Evolutionary conservation across 2,113 vertebrate species (phyloP), one percentile per base, ranked within the genome.

Genomic region (Damaliscus lunatus): DNA sequence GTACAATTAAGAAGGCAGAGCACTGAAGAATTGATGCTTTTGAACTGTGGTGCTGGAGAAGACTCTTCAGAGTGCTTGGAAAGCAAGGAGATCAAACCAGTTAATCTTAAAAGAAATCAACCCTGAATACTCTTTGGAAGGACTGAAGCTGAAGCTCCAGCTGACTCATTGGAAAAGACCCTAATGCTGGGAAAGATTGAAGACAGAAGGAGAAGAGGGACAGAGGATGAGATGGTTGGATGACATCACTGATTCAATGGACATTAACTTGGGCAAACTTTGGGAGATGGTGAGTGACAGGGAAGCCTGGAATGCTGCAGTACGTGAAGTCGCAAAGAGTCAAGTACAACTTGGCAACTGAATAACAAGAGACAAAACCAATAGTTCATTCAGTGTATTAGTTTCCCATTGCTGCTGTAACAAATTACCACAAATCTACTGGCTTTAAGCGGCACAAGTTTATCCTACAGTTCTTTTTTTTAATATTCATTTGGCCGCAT

Each of bases 301-400:
- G 33, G 62, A 64, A 64, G 33, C 16, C 7, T 64, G 33, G 33
- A 8, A 64, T n/a, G 31, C 62, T 64, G 62, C 62, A 64, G 33
- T 64, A 64, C 33, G 3, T n/a, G 33, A 19, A n/a, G 62, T 0
- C 2, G 0, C 62, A n/a, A 43, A 43, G 62, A 64, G 15, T 19
- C 2, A 16, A 64, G n/a, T 7, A 64, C 16, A 33, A n/a, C 33
- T 64, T 64, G 62, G 33, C 33, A 64, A 16, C 31, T n/a, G 62
- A 64, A 64, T 64, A n/a, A n/a, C 62, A 64, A 64, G 62, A 64
- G 62, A n/a, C 33, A 60, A 91, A 96, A 97, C n/a, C 17, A 78
- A 78, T 60, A 48, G 23, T 82, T 74, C 12, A 82, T 86, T 94
- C 93, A 80, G 46, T 62, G 3, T 15, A 82, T 53, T 40, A 11